Conservation (phyloP, 2,797 vertebrate genomes). For the Melanotaenia boesemani region DNA sequence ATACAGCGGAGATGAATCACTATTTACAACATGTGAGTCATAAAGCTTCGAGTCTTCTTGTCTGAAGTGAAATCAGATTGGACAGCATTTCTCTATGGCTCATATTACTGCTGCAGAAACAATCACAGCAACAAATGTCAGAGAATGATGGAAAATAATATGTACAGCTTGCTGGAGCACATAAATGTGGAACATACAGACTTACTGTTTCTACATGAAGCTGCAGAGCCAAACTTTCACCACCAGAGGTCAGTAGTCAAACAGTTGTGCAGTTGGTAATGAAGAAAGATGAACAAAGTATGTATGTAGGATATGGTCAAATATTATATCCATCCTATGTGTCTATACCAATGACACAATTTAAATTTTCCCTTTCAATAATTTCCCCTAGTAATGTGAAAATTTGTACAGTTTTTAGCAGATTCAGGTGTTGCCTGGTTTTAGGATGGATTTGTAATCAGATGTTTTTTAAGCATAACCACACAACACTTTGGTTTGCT, state of each 20-base stretch:
- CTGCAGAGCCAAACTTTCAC: conserved; percentile 32
- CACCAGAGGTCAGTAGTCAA: conserved; percentile 65
- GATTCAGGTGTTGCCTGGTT: conserved; percentile 14
- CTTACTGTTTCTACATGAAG: not conserved
- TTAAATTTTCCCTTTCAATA: conserved; percentile 19
- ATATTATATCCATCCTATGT: conserved; percentile 6
- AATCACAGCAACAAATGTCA: conserved; percentile 40
- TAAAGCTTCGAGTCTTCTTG: conserved; percentile 24
- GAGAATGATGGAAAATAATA: conserved; percentile 8
- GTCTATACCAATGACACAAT: conserved; percentile 5
- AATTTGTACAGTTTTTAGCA: conserved; percentile 21
- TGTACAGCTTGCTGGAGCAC: not conserved
- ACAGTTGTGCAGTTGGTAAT: conserved; percentile 16
- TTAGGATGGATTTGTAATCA: conserved; percentile 12
- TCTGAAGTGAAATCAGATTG: conserved; percentile 28
- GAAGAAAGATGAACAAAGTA: conserved; percentile 14
- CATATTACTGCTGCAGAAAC: conserved; percentile 25
- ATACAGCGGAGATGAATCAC: conserved; percentile 6
- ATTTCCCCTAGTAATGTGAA: conserved; percentile 38
- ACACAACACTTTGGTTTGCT: too few relatives aligned
- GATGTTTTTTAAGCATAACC: not conserved
- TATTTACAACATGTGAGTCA: conserved; percentile 45
- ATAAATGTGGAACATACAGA: not conserved
- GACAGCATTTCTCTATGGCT: conserved; percentile 20
- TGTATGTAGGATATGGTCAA: conserved; percentile 8